Evolutionary conservation across 1,140 invertebrate species (phyloP), one percentile per base, ranked within the genome.

Genomic region (Colletes latitarsis): DNA sequence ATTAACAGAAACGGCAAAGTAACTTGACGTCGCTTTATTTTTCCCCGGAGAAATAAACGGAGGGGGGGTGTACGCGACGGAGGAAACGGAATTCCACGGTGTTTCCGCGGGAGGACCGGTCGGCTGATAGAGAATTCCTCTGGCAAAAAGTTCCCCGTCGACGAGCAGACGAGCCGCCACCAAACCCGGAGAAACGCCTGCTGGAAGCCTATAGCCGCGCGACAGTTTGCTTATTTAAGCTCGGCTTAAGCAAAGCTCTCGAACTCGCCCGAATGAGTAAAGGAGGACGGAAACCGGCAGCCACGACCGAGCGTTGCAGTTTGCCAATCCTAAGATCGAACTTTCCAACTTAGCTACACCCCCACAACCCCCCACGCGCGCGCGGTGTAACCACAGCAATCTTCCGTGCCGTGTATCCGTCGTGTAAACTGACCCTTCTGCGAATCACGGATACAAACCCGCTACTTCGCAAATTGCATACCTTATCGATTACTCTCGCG

Each of bases 221-320:
- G 86, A 88, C 85, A 85, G 86, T 88, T 88, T 88, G 86, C 85
- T 88, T 88, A 88, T 88, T 88, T 88, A 87, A 88, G 83, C 86
- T 85, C 83, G 81, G 86, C 86, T 88, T 87, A 88, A 82, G 86
- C 85, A 87, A 85, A 88, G 85, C 85, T 87, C 66, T 62, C 52
- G 71, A 82, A 82, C 81, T 82, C 49, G 71, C 12, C 60, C 69
- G 55, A 78, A 76, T 62, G 66, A 58, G 73, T 53, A 49, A 77
- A 82, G 75, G 70, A 63, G 49, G 46, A 41, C 41, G 77, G 53
- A 68, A 77, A 60, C 39, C 30, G 41, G 49, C 30, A 60, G 21
- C 19, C 0, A 58, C 12, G 53, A 53, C 30, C 21, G 58, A 71
- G 41, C 15, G 62, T 73, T 64, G 55, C 60, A 58, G 74, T 79